Base-by-base conservation (phyloP, 1,140 invertebrate species). In the Atta texana region DNA sequence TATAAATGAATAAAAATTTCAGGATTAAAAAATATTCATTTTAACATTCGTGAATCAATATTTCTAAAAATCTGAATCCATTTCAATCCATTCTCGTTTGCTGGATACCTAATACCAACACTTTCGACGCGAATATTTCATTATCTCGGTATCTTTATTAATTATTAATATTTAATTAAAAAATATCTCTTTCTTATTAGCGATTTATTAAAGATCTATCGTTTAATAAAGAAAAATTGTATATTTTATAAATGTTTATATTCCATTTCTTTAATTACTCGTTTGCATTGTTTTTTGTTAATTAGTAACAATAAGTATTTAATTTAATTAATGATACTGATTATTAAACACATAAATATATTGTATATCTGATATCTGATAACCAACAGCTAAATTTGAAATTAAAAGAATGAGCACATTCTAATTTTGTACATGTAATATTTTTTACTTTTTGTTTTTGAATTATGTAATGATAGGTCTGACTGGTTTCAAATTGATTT, bases 351-450 rank as follows among this genome's bases (percentile, higher is more conserved):
- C 8, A 16, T 55, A 53, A 24, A 59, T 39, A 39, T 55, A n/a
- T n/a, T n/a, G 2, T 51, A 61, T 49, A 44, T 44, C 39, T 61
- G 63, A 82, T 61, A 81, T 71, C 34, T n/a, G 61, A 81, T 82
- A 74, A 61, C 12, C 18, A 61, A 7, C n/a, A 24, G 5, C 16
- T 49, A 21, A 39, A 68, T 10, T 7, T 44, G 39, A 44, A 10
- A 49, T 61, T 28, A 31, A 16, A 55, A 82, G 24, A 74, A 49
- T 74, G 18, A 51, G 39, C 7, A 53, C 34, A 28, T 81, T 24
- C 68, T 74, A 82, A 82, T 74, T 82, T 61, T 34, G 39, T 3
- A 12, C 14, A 12, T 74, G 24, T 74, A 74, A 82, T 82, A 74
- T 74, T 61, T 10, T 14, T 24, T 39, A 12, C 34, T 39, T 49